Conservation (phyloP, 2,888 invertebrate genomes). For the Gisinianus flammeolus region DNA sequence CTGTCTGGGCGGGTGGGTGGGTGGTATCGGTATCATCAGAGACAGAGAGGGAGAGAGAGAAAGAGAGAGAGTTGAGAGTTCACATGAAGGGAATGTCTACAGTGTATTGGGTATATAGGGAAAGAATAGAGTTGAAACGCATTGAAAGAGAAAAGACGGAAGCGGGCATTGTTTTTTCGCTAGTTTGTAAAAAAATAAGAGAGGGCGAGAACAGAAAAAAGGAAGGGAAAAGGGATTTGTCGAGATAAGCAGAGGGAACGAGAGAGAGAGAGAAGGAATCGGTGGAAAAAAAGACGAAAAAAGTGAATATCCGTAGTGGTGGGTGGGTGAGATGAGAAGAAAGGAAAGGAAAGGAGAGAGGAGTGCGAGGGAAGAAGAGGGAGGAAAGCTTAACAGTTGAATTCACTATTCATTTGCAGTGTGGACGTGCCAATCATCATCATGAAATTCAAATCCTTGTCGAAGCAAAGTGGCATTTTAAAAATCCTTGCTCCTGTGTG, state of each 20-base stretch:
- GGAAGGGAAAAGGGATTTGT: constrained; percentile 13
- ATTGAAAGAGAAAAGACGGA: background rate
- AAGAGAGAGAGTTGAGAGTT: background rate
- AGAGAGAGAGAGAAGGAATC: constrained; percentile 3
- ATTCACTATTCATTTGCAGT: constrained; percentile 29
- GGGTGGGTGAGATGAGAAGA: background rate
- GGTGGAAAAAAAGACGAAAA: background rate
- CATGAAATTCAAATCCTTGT: constrained; percentile 25
- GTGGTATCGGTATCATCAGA: background rate
- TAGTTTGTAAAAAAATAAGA: background rate
- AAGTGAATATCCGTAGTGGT: background rate
- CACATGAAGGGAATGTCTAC: background rate
- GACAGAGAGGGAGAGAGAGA: background rate
- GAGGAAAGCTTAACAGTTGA: constrained; percentile 10
- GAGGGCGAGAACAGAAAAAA: background rate
- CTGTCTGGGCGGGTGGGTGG: background rate
- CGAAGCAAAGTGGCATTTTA: constrained; percentile 11
- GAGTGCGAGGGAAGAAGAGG: constrained; percentile 8
- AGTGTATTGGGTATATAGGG: background rate
- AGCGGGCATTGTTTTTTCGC: background rate
- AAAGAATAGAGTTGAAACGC: no score
- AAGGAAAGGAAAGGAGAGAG: constrained; percentile 19
- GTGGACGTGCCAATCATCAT: constrained; percentile 21
- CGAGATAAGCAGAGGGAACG: background rate
- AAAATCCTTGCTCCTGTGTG: background rate